A percentile compares a stretch with the other conserved stretches of the same genome.
These are phyloP conservation scores for Zapus hudsonius DNA, from an alignment of 2,113 vertebrate genomes.

Conservation along the genomic window DNA sequence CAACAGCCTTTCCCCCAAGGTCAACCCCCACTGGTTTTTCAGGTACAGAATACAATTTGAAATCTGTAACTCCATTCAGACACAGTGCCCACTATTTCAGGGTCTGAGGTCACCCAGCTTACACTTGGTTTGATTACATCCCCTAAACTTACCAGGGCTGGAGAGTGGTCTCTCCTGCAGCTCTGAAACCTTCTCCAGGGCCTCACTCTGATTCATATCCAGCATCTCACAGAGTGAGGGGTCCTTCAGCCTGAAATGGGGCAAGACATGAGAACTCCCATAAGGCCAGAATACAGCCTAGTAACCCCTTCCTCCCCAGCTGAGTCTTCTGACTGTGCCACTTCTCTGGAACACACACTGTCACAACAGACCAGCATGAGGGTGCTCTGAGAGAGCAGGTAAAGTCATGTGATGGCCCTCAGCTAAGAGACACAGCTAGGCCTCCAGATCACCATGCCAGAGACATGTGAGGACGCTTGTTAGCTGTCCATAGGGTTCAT, in stretches of 20 bases:
- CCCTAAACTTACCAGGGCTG: neutral
- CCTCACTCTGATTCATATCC: neutral
- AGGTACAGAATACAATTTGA: accelerated
- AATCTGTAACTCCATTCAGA: accelerated
- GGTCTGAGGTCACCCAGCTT: too few species aligned
- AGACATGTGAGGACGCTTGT: accelerated
- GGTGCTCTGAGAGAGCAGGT: too few species aligned
- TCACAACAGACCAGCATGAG: neutral
- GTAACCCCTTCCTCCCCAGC: neutral
- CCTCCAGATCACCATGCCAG: neutral
- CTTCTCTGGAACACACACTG: too few species aligned
- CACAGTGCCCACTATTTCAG: accelerated
- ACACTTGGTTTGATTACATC: accelerated
- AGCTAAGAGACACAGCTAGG: neutral
- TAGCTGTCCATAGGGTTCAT: accelerated
- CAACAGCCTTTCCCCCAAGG: neutral
- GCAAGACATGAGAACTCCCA: neutral
- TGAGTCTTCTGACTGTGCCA: accelerated
- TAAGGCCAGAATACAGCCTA: accelerated
- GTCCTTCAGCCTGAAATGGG: neutral
- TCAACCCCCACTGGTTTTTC: neutral
- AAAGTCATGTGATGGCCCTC: accelerated
- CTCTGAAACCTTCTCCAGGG: neutral
- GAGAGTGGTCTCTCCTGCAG: neutral
- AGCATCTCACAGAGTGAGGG: accelerated